Evolutionary conservation across 2,888 invertebrate species (phyloP).

Genomic region (Dorcus parallelipipedus): DNA sequence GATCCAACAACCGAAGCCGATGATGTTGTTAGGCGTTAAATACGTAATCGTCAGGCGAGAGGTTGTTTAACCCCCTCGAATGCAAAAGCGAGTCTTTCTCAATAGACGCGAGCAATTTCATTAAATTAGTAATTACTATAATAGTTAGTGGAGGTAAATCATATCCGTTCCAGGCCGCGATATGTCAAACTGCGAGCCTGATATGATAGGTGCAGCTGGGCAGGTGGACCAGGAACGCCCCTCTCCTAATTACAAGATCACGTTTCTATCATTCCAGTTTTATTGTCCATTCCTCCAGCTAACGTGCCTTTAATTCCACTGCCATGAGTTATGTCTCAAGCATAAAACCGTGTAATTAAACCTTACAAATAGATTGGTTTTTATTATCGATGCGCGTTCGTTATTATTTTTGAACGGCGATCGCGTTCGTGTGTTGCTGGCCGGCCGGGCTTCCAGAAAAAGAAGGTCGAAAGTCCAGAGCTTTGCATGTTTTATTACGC

Average conservation of each 20-base stretch:
- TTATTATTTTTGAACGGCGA: slow-evolving; percentile 18
- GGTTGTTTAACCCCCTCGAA: no score
- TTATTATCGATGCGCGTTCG: slow-evolving; percentile 31
- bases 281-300: slow-evolving; percentile 37
- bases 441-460: no score
- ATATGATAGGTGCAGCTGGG: slow-evolving; percentile 32
- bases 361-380: slow-evolving; percentile 37
- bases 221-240: slow-evolving; percentile 38
- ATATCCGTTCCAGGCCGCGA: slow-evolving; percentile 13
- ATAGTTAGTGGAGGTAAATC: slow-evolving; percentile 9
- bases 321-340: slow-evolving; percentile 30
- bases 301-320: slow-evolving; percentile 29
- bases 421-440: no score
- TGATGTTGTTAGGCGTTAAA: no score
- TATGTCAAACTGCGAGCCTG: slow-evolving; percentile 23
- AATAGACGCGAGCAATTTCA: slow-evolving; percentile 7
- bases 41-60: no score
- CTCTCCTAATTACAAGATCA: slow-evolving; percentile 43
- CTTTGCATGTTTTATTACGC: no score
- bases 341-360: slow-evolving; percentile 37
- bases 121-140: slow-evolving; percentile 18
- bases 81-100: no score
- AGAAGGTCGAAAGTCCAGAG: no score
- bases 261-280: slow-evolving; percentile 45
- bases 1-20: no score